Base-by-base conservation (phyloP, 2,888 invertebrate species). In the Syrista parreyssii region DNA sequence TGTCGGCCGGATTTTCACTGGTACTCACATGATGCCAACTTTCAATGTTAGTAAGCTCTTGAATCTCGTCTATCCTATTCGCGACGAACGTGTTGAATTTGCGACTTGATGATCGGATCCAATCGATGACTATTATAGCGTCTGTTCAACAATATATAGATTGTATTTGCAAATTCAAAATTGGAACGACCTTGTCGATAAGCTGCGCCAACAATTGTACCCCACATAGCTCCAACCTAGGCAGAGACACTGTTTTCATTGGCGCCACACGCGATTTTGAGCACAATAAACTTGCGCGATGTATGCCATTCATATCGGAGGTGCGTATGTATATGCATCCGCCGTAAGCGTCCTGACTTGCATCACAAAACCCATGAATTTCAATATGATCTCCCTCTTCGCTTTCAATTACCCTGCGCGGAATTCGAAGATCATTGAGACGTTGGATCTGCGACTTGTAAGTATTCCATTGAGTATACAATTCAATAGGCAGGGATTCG, bases 41-140 rank as follows among this genome's bases (percentile, higher is more conserved):
- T 30, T 76, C 71, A 11, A 76, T 71, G 12, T 15, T 23, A 4
- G 78, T 76, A 12, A 76, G 36, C 30, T 74, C 55, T 69, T 79
- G 79, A 30, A 79, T 79, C 32, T 78, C 79, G 0, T 74, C 78
- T n/a, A 79, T n/a, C 32, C 78, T 30, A 75, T 78, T 78, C 1
- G 76, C 76, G 23, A 79, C 76, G 40, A 79, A 78, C 0, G 79
- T 68, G 11, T 75, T 76, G 33, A 75, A 76, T 23, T 68, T 72
- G 30, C 75, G 77, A 36, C 76, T 76, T 4, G 75, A 40, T 11
- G 71, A 35, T 72, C 69, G 55, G 3, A 79, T 68, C 79, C 79
- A 79, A 75, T 74, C 36, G 30, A 79, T 34, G 23, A 74, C 75
- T 33, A 78, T 78, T 68, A 40, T 78, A 11, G 78, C 55, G 33